phyloP scores from a whole-genome alignment of 2,888 invertebrate genomes.

The Eremobia ochroleuca region DNA sequence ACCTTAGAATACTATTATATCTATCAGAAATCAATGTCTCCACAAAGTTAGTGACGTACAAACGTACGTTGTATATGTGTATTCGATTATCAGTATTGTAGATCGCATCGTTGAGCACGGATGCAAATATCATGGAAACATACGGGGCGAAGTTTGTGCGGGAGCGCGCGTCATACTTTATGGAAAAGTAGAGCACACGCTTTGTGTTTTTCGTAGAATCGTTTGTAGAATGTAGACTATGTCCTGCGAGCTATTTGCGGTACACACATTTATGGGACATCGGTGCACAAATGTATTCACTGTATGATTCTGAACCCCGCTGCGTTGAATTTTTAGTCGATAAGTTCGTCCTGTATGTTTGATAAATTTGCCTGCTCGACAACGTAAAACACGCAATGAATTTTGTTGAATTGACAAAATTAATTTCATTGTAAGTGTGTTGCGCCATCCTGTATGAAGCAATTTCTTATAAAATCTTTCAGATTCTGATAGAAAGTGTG shows the following conservation, averaged over 20 bases:
- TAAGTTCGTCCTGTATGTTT: too few relatives aligned
- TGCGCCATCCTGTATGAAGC: too few relatives aligned
- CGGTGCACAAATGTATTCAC: too few relatives aligned
- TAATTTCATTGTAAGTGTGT: too few relatives aligned
- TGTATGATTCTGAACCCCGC: too few relatives aligned
- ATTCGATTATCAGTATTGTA: slow-evolving; percentile 64
- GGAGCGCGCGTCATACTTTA: background rate
- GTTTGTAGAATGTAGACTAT: background rate
- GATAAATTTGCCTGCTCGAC: too few relatives aligned
- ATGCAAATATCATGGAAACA: slow-evolving; percentile 52
- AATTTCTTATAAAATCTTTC: background rate
- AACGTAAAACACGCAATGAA: too few relatives aligned
- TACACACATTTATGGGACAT: background rate
- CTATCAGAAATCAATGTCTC: slow-evolving; percentile 40
- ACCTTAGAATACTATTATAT: slow-evolving; percentile 28
- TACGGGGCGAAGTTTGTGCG: slow-evolving; percentile 22
- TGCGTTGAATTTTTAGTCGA: too few relatives aligned
- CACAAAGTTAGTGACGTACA: slow-evolving; percentile 20
- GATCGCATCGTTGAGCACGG: slow-evolving; percentile 74
- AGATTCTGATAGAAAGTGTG: background rate
- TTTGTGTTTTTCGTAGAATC: background rate
- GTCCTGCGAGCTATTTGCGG: background rate
- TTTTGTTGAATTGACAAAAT: too few relatives aligned
- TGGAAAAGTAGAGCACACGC: background rate
- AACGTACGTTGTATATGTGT: slow-evolving; percentile 14